Evolutionary conservation across 2,797 vertebrate species (phyloP).

Genomic region (Brotula barbata): DNA sequence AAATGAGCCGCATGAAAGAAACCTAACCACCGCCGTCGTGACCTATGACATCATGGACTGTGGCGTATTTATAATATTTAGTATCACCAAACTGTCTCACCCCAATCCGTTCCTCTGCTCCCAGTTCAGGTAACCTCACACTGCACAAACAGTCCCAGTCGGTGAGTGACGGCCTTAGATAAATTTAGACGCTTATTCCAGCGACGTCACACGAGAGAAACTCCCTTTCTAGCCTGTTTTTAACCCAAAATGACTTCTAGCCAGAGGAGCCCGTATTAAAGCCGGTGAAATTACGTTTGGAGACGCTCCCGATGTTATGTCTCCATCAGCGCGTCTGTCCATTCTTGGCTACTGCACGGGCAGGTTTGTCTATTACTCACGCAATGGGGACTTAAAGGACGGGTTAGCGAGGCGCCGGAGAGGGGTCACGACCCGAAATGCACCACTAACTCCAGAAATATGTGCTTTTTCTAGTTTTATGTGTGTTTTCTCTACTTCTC

Average conservation of each 20-base stretch:
- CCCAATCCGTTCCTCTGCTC: slow-evolving; percentile 1
- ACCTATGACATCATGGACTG: background rate
- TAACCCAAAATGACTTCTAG: slow-evolving; percentile 25
- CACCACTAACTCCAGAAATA: slow-evolving; percentile 49
- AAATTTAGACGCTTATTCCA: slow-evolving; percentile 38
- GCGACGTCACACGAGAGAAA: slow-evolving; percentile 36
- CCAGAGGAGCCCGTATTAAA: slow-evolving; percentile 36
- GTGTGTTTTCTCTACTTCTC: slow-evolving; percentile 40
- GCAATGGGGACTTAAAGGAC: slow-evolving; percentile 45
- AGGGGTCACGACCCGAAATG: slow-evolving; percentile 58
- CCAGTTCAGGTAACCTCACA: slow-evolving; percentile 1
- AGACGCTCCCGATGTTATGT: slow-evolving; percentile 28
- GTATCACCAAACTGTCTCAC: background rate
- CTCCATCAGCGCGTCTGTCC: slow-evolving; percentile 48
- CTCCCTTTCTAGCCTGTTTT: slow-evolving; percentile 20
- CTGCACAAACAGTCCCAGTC: slow-evolving; percentile 6
- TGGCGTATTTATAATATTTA: background rate
- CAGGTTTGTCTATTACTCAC: slow-evolving; percentile 49
- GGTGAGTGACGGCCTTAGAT: slow-evolving; percentile 16
- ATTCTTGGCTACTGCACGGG: slow-evolving; percentile 36
- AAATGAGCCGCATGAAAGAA: background rate
- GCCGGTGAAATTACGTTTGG: slow-evolving; percentile 34
- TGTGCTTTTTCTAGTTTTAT: slow-evolving; percentile 39
- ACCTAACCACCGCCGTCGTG: background rate
- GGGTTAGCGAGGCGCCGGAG: slow-evolving; percentile 33